A percentile compares a stretch with the other conserved stretches of the same genome.
These are phyloP conservation scores for Ptychobarbus kaznakovi DNA, from an alignment of 2,797 vertebrate species.

Conservation along the genomic window DNA sequence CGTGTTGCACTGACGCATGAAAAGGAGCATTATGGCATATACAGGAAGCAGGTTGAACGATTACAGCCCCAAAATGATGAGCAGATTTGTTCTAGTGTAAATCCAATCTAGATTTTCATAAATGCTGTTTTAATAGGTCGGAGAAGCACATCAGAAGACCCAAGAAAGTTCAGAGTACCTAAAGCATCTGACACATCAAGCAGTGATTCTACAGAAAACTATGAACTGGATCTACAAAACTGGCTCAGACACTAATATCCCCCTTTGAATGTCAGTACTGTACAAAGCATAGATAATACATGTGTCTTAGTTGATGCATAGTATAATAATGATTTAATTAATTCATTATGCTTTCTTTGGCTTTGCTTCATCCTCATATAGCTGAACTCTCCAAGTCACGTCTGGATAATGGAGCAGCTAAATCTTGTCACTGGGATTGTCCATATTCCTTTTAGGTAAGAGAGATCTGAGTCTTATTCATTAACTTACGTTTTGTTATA, in stretches of 20 bases:
- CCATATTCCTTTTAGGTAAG: conserved; percentile 89
- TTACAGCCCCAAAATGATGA: background rate
- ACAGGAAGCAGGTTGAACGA: conserved; percentile 87
- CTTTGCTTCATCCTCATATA: conserved; percentile 62
- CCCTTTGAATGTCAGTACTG: conserved; percentile 76
- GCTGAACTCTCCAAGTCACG: conserved; percentile 87
- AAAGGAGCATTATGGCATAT: conserved; percentile 90
- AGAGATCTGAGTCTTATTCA: background rate
- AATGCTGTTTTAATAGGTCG: conserved; percentile 75
- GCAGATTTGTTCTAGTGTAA: background rate
- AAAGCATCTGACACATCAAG: conserved; percentile 91
- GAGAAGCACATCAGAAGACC: conserved; percentile 87
- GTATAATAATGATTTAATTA: background rate
- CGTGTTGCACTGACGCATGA: conserved; percentile 89
- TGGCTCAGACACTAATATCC: conserved; percentile 80
- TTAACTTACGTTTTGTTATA: background rate
- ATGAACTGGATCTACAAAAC: conserved; percentile 91
- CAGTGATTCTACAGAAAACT: conserved; percentile 89
- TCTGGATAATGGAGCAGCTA: conserved; percentile 89
- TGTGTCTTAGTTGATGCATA: background rate
- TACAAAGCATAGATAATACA: background rate
- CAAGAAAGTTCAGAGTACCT: conserved; percentile 93
- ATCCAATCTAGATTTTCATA: background rate
- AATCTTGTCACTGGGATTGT: conserved; percentile 92
- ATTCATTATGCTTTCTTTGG: conserved; percentile 13